Evolutionary conservation across 2,888 invertebrate species (phyloP), one percentile per base, ranked within the genome.

Genomic region (Gymnocheta viridis): DNA sequence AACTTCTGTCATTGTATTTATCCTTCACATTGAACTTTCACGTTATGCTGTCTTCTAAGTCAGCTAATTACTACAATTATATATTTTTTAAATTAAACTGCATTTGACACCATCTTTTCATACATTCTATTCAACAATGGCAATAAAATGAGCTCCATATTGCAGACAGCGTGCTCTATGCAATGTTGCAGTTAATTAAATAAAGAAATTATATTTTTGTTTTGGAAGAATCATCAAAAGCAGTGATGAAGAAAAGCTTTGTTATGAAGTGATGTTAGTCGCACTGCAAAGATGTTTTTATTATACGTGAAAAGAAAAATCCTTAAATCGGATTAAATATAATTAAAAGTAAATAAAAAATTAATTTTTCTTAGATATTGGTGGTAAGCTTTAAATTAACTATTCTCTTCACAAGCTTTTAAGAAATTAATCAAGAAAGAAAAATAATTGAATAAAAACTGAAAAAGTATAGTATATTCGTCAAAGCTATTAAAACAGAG

Each of bases 101-200:
- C 9, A n/a, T 38, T 58, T 62, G 38, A 14, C 7, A 38, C 12
- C 60, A 38, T 24, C 7, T 12, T 38, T 22, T 24, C n/a, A 24
- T 62, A 24, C 5, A 35, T 14, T 41, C 24, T 14, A n/a, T 22
- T 12, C 24, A 22, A 24, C 32, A 14, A 19, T 41, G 7, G 9
- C 41, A 62, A 29, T 32, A 62, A 58, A 19, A 58, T 19, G 14
- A 62, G n/a, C 38, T 24, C n/a, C 2, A 12, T 14, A 14, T 22
- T 22, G 41, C 60, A 62, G n/a, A n/a, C 38, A n/a, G 60, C 60
- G 24, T 24, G 38, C 38, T 24, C 14, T 1, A n/a, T 62, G 41
- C n/a, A 62, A 14, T 41, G 5, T 35, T 62, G 60, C 60, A 62
- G n/a, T n/a, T 62, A 62, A 62, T 62, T 62, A 62, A 38, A 62